Base-by-base conservation (phyloP, 1,140 invertebrate species). In the Parapsyche elsis region DNA sequence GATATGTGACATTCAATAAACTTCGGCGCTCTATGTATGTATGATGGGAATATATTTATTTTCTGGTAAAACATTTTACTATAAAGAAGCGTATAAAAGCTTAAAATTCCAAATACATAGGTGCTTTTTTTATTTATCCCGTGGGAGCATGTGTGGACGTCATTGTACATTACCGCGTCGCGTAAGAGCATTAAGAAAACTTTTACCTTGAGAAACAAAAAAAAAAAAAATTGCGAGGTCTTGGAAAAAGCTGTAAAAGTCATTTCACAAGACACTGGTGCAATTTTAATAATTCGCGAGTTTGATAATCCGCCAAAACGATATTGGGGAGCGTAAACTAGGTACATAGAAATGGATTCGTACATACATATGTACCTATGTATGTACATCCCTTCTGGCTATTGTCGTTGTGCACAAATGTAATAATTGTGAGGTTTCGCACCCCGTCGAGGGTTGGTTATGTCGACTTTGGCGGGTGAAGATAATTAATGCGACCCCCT, bases 1-100 rank as follows among this genome's bases (percentile, higher is more conserved):
- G 57, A 9, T 61, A 61, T 61, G 57, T 9, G 57, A 61, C 16
- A 21, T 61, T 61, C 57, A 61, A 61, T 61, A 61, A 61, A 61
- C 14, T 19, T 14, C 19, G 16, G 9, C 57, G 5, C 16, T n/a
- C 57, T 61, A 9, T 19, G 30, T 38, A n/a, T n/a, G n/a, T n/a
- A n/a, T n/a, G n/a, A n/a, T 7, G 30, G 30, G 7, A 4, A 38
- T 38, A 38, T 7, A 7, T 38, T 4, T 7, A 38, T 4, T 38
- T 4, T 38, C 7, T 38, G 2, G 7, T 38, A 38, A 38, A 38
- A 38, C 7, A 38, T 7, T 38, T 1, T 7, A 38, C 30, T 38
- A 38, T 38, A 38, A 38, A 38, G 7, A 38, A 38, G 30, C 30
- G 1, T 38, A 38, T 4, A 38, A 38, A 38, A 38, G 30, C 30